Base-by-base conservation (phyloP, 2,797 vertebrate species). In the Sebastes cheni region DNA sequence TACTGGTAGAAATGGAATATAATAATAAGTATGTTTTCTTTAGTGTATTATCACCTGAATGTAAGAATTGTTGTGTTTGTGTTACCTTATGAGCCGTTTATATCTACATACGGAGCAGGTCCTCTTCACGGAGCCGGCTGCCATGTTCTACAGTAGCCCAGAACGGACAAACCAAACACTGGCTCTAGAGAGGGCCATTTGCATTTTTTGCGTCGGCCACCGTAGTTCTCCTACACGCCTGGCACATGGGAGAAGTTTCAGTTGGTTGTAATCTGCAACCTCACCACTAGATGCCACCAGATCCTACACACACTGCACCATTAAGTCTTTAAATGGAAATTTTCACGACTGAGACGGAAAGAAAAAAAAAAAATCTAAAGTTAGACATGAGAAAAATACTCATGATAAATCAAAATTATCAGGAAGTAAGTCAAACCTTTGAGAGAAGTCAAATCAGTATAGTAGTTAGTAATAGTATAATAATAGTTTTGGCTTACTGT, bases 281-380 rank as follows among this genome's bases (percentile, higher is more conserved):
- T 54, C 0, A 54, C 0, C 20, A 22, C 50, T 54, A 54, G 50
- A 22, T 54, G 50, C 4, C 14, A 16, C 50, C 20, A 54, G 20
- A 54, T 54, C 20, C 30, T 62, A 13, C 29, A 34, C 29, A 34
- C 20, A 62, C 30, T 8, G 20, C 30, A 34, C 10, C 60, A 13
- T 56, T 23, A 46, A 60, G 55, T 10, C 25, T 25, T 55, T 20
- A 79, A 86, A 81, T 68, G 11, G 10, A 60, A 8, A 46, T 8
- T 65, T 75, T 56, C 8, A 65, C 36, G 2, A 42, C 20, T 67
- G 30, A 70, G 29, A 59, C 16, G 5, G 14, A 54, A 8, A 36
- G 36, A 3, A 12, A 52, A 30, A 18, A n/a, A 8, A 0, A 25
- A 9, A 8, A 32, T 16, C 4, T 2, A 61, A 58, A 75, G 20